phyloP scores from a whole-genome alignment of 2,888 invertebrate genomes.

The Nysson spinosus region DNA sequence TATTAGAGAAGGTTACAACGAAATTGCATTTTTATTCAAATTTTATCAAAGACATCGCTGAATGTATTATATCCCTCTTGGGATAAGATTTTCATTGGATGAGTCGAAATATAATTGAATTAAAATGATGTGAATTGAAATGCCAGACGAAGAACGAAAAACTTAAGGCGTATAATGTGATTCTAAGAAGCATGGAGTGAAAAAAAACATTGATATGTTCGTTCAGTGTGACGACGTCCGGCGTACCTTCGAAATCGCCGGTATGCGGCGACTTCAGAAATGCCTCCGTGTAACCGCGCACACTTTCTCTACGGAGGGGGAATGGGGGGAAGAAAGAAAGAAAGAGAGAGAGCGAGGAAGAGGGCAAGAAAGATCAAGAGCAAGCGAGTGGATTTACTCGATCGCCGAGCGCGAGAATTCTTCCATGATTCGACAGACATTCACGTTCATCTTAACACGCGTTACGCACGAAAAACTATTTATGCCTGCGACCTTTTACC shows the following conservation, averaged over 20 bases:
- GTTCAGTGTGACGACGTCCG: not conserved
- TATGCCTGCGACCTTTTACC: conserved; percentile 2
- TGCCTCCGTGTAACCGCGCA: conserved; percentile 45
- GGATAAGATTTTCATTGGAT: too few species aligned
- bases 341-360: conserved; percentile 16
- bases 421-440: conserved; percentile 11
- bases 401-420: conserved; percentile 14
- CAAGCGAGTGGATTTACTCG: conserved; percentile 30
- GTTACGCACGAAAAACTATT: conserved; percentile 8
- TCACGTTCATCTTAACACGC: conserved; percentile 6
- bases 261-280: conserved; percentile 49
- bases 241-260: conserved; percentile 44
- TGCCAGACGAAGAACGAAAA: too few species aligned
- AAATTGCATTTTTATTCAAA: too few species aligned
- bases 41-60: too few species aligned
- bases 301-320: conserved; percentile 61
- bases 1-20: too few species aligned
- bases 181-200: not conserved
- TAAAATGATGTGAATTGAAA: too few species aligned
- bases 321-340: conserved; percentile 21
- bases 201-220: not conserved
- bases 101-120: too few species aligned
- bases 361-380: conserved; percentile 46
- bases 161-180: too few species aligned
- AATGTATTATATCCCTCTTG: too few species aligned